These are phyloP conservation scores for Phalacrocorax carbo DNA, from an alignment of 2,113 vertebrate species.

Conservation along the genomic window DNA sequence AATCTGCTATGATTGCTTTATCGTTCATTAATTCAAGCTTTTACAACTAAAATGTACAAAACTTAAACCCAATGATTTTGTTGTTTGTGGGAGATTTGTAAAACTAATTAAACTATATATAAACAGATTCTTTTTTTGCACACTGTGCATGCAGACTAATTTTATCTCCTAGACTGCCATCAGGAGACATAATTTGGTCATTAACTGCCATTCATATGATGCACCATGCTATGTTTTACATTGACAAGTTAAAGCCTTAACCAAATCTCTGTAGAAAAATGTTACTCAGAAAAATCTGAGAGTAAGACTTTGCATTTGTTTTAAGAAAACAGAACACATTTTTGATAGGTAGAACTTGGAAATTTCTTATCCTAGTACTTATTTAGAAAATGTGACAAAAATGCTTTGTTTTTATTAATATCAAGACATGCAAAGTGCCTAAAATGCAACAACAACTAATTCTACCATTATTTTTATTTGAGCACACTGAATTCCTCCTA, in stretches of 20 bases:
- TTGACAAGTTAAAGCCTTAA: neutral
- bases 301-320: neutral
- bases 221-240: neutral
- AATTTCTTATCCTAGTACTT: neutral
- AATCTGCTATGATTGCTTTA: neutral
- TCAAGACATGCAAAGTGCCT: neutral
- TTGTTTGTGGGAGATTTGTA: neutral
- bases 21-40: neutral
- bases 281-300: neutral
- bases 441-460: constrained; percentile 9
- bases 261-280: neutral
- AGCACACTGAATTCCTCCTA: neutral
- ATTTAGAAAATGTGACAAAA: neutral
- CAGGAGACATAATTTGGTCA: neutral
- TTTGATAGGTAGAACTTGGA: neutral
- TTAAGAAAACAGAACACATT: neutral
- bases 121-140: neutral
- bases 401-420: neutral
- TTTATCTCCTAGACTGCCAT: neutral
- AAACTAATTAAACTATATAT: neutral
- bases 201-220: neutral
- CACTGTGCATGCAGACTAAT: neutral
- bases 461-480: constrained; percentile 37
- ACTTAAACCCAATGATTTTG: neutral
- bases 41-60: neutral